Evolutionary conservation across 2,888 invertebrate species (phyloP), one percentile per base, ranked within the genome.

Genomic region (Acronicta aceris): DNA sequence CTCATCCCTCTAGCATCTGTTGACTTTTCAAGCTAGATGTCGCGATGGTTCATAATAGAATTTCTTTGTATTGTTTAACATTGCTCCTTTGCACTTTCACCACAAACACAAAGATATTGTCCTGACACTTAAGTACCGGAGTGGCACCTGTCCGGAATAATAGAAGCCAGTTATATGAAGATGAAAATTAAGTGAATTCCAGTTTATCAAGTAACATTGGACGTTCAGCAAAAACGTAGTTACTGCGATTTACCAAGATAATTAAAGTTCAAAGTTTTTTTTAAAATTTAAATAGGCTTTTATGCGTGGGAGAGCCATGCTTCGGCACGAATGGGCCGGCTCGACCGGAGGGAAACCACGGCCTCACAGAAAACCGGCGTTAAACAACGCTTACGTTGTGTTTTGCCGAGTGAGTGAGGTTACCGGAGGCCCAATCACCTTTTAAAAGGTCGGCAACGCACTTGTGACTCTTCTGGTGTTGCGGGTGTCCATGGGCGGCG

Each of bases 61-160:
- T 54, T 65, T 55, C 41, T 65, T 43, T 1, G 0, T 0, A 45
- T 2, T 10, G 12, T 9, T 42, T 17, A 16, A 2, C 17, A 10
- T 6, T 15, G 27, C 10, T 1, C 3, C 13, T 6, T 9, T 55
- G 15, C 47, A 71, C 42, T 68, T 71, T 65, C 46, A 45, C 51
- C 50, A 57, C 40, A 53, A 54, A 54, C 38, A 57, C 43, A 48
- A 21, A 67, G 56, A 57, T 61, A 69, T 57, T 51, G 69, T 57
- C 15, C 15, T 52, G 21, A 57, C 62, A 67, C 53, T 72, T 53
- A 30, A 69, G 49, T 42, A 21, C 27, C 25, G 8, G 40, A 59
- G 66, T 30, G 46, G 62, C 74, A 73, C 69, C 74, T 70, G 68
- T 62, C 68, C 45, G 36, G 46, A 61, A 56, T 69, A 57, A 46